phyloP scores from a whole-genome alignment of 2,113 vertebrate genomes.

The Bubo scandiacus region DNA sequence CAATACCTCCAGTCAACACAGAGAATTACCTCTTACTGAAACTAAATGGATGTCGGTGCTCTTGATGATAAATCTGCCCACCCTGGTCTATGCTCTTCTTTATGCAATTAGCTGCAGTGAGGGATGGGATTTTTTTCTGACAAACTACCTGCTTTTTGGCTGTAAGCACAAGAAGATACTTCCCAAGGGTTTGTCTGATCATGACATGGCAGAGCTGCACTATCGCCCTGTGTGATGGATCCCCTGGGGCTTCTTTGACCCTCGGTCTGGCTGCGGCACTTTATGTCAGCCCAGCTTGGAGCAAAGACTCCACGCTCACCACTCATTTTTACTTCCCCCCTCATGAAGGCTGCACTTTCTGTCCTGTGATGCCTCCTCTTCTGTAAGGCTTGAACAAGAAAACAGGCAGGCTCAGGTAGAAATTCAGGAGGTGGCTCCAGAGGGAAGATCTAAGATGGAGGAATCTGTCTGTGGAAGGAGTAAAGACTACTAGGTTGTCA shows the following conservation, averaged over 20 bases:
- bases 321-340: rapidly evolving
- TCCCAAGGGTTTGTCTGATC: background rate
- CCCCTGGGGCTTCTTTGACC: background rate
- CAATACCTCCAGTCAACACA: background rate
- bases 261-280: background rate
- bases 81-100: background rate
- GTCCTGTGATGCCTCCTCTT: background rate
- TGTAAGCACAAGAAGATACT: background rate
- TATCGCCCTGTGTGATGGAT: background rate
- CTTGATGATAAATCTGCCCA: constrained; percentile 34
- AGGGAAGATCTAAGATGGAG: background rate
- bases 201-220: background rate
- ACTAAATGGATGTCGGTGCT: background rate
- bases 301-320: background rate
- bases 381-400: background rate
- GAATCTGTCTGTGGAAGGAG: background rate
- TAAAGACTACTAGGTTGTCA: background rate
- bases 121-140: constrained; percentile 8
- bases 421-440: background rate
- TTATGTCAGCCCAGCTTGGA: background rate
- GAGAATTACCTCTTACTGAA: constrained; percentile 36
- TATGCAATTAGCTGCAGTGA: constrained; percentile 10
- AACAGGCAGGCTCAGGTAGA: background rate
- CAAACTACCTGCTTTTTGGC: background rate
- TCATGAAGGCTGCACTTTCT: background rate